These are phyloP conservation scores for Acinonyx jubatus DNA, from an alignment of 2,113 vertebrate genomes.

Conservation along the genomic window DNA sequence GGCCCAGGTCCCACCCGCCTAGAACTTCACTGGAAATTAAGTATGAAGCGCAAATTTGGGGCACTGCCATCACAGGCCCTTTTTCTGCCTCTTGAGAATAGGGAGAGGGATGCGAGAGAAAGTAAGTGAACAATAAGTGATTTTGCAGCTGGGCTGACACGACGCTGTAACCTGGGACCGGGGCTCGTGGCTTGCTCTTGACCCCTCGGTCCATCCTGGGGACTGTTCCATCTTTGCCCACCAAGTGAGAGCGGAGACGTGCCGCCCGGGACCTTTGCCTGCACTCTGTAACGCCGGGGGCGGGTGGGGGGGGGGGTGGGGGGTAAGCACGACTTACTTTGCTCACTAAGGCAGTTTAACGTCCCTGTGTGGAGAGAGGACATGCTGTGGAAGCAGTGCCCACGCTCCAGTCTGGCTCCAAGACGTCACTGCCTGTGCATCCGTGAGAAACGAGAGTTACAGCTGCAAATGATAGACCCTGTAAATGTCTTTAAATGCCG, in stretches of 20 bases:
- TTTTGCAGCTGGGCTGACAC: neutral
- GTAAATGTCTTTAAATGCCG: neutral
- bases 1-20: neutral
- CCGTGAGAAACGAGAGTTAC: neutral
- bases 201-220: neutral
- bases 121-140: neutral
- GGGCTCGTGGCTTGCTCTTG: neutral
- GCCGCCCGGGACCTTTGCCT: neutral
- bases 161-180: rapidly evolving
- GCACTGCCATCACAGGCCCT: neutral
- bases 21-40: neutral
- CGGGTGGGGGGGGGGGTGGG: neutral
- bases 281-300: neutral
- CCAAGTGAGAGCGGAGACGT: neutral
- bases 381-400: neutral
- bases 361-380: neutral
- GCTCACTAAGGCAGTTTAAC: rapidly evolving
- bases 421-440: neutral
- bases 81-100: neutral
- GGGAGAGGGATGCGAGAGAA: neutral
- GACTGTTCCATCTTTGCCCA: neutral
- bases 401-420: neutral
- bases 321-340: neutral
- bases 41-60: neutral
- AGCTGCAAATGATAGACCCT: neutral